A percentile compares a stretch with the other conserved stretches of the same genome.
phyloP scores from a whole-genome alignment of 2,797 vertebrate species.

The Pseudochirops cupreus region DNA sequence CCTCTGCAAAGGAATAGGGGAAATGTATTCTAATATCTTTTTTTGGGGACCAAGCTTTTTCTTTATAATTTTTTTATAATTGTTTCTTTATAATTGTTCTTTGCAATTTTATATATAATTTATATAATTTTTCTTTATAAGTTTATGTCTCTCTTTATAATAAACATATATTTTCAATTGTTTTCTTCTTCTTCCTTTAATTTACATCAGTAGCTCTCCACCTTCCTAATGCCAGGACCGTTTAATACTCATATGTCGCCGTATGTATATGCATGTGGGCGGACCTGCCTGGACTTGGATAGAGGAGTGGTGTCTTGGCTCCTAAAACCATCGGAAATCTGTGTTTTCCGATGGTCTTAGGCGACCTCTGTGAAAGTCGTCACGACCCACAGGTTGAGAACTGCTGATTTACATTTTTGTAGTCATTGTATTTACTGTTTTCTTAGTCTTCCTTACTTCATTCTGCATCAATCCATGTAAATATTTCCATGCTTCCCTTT shows the following conservation, averaged over 20 bases:
- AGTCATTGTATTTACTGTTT: neutral
- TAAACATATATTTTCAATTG: neutral
- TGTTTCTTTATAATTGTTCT: neutral
- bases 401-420: neutral
- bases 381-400: no score
- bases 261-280: no score
- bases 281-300: no score
- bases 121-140: neutral
- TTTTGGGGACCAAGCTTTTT: neutral
- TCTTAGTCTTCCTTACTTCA: neutral
- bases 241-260: no score
- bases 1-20: neutral
- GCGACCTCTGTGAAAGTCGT: no score
- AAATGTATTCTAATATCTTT: neutral
- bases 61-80: no score
- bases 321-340: no score
- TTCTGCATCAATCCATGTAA: neutral
- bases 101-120: no score
- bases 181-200: neutral
- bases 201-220: neutral
- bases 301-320: no score
- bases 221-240: no score
- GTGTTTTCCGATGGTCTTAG: no score
- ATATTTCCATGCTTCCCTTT: neutral
- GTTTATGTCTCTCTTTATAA: neutral